Evolutionary conservation across 2,797 vertebrate genomes (phyloP).

Genomic region (Anabacerthia variegaticeps): DNA sequence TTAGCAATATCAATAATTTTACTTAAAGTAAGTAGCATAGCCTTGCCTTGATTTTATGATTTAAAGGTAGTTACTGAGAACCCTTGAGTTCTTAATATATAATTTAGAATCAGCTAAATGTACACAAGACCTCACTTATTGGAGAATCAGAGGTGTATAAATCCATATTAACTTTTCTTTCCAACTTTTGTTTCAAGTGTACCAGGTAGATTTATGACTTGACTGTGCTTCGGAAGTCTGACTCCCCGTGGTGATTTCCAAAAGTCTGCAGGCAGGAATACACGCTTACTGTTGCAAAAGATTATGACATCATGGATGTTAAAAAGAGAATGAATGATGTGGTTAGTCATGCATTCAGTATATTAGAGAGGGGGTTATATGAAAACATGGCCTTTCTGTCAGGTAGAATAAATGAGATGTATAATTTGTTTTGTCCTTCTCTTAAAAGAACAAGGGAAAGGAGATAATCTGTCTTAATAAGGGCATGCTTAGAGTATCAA

Average conservation of each 20-base stretch:
- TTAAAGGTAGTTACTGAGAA: conserved; percentile 13
- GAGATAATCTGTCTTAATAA: conserved; percentile 74
- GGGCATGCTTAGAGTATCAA: conserved; percentile 54
- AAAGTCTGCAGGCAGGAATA: conserved; percentile 37
- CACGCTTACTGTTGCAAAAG: conserved; percentile 47
- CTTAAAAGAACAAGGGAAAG: conserved; percentile 57
- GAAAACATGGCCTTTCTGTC: conserved; percentile 73
- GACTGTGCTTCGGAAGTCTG: conserved; percentile 7
- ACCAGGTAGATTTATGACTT: conserved; percentile 60
- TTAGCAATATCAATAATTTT: not conserved
- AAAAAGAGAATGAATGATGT: conserved; percentile 68
- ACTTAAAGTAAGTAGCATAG: not conserved
- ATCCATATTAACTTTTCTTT: conserved; percentile 16
- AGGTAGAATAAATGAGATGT: conserved; percentile 62
- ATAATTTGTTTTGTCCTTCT: conserved; percentile 69
- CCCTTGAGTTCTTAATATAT: not conserved
- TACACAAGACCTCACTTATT: not conserved
- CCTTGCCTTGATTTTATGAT: not conserved
- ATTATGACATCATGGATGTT: conserved; percentile 66
- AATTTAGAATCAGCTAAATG: not conserved
- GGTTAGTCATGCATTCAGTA: conserved; percentile 54
- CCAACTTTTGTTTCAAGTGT: not conserved
- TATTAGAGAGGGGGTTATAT: conserved; percentile 66
- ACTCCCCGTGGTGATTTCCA: conserved; percentile 56
- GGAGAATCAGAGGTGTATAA: conserved; percentile 16